Conservation (phyloP, 2,888 invertebrate species). For the Urechis unicinctus region DNA sequence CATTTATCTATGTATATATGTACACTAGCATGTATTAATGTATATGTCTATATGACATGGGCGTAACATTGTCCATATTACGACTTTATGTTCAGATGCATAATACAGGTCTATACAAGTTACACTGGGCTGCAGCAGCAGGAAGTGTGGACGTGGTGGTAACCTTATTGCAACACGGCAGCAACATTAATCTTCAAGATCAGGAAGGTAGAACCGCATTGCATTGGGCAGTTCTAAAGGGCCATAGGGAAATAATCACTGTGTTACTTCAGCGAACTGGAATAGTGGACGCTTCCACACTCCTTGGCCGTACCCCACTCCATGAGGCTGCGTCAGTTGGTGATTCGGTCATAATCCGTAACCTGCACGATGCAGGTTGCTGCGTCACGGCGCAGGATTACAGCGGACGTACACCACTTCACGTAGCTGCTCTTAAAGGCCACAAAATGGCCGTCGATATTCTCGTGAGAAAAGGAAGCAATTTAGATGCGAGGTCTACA, state of each 20-base stretch:
- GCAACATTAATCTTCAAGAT: background rate
- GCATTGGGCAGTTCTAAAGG: background rate
- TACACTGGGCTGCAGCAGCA: background rate
- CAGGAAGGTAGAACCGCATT: background rate
- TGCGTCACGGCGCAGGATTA: background rate
- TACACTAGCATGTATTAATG: no score
- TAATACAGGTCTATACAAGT: background rate
- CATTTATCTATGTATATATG: no score
- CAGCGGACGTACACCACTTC: background rate
- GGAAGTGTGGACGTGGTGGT: background rate
- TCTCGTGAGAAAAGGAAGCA: background rate
- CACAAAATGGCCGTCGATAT: background rate
- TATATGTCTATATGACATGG: no score
- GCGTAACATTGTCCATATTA: no score
- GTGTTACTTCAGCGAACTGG: background rate
- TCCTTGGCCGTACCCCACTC: background rate
- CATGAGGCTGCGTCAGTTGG: background rate
- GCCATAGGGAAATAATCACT: background rate
- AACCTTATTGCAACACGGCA: background rate
- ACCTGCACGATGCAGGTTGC: background rate
- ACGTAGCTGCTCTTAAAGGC: background rate
- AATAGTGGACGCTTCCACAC: background rate
- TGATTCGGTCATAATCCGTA: background rate
- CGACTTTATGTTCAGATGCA: no score
- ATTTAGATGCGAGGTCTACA: background rate